Conservation (phyloP, 2,113 vertebrate species). For the Etheostoma cragini region DNA sequence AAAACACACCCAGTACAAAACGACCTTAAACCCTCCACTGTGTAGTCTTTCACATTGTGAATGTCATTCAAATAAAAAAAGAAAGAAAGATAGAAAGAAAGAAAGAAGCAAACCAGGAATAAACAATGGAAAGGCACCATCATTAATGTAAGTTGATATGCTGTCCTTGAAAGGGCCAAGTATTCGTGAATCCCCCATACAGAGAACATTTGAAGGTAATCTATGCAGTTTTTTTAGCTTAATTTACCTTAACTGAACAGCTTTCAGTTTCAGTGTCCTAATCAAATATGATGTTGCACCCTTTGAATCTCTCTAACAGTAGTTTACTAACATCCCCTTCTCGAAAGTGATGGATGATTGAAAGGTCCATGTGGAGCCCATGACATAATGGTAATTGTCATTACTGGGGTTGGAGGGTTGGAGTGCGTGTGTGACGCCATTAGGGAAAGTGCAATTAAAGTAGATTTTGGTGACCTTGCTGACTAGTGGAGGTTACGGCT, state of each 20-base stretch:
- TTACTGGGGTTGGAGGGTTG: constrained; percentile 83
- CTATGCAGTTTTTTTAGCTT: too few species aligned
- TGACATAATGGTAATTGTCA: constrained; percentile 88
- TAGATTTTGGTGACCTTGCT: constrained; percentile 88
- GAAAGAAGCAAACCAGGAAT: not conserved
- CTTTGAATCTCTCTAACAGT: constrained; percentile 61
- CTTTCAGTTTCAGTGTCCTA: constrained; percentile 27
- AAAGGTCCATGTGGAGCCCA: constrained; percentile 73
- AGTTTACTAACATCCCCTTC: constrained; percentile 65
- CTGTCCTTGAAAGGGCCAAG: not conserved
- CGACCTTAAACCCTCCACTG: not conserved
- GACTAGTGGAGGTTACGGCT: constrained; percentile 87
- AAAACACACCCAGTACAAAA: constrained; percentile 1
- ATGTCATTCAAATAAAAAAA: not conserved
- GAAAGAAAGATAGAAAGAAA: not conserved
- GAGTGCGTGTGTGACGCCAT: constrained; percentile 86
- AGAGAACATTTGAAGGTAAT: not conserved
- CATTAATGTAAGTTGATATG: not conserved
- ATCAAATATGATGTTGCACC: constrained; percentile 45
- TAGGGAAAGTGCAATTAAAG: constrained; percentile 89
- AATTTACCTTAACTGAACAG: too few species aligned
- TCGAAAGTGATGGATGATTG: constrained; percentile 77
- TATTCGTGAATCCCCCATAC: not conserved
- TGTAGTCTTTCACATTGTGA: not conserved
- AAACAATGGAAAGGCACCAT: constrained; percentile 3